Evolutionary conservation across 2,113 vertebrate species (phyloP).

Genomic region (Chaetodon trifascialis): DNA sequence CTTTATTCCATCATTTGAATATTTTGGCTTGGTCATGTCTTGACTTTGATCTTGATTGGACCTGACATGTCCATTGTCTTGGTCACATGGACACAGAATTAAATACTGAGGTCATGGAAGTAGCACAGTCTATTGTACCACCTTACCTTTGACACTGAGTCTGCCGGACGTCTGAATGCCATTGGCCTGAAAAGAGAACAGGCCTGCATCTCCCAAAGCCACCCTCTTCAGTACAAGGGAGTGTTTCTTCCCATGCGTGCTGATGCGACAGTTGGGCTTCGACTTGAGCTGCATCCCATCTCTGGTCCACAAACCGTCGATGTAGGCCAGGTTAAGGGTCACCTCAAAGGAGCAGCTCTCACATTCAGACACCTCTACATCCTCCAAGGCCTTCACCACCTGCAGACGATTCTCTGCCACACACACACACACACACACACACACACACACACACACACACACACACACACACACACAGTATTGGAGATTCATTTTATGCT

Average conservation of each 20-base stretch:
- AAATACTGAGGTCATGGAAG: not conserved
- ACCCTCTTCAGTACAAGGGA: slow-evolving; percentile 85
- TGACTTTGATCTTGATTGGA: not conserved
- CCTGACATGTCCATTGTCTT: not conserved
- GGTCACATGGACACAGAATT: not conserved
- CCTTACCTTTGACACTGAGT: slow-evolving; percentile 90
- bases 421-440: slow-evolving; percentile 1
- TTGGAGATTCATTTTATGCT: not conserved
- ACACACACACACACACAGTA: not conserved
- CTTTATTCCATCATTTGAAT: not conserved
- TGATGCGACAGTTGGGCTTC: slow-evolving; percentile 83
- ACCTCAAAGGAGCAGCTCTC: slow-evolving; percentile 88
- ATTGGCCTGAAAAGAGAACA: slow-evolving; percentile 89
- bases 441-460: not conserved
- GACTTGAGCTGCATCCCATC: slow-evolving; percentile 88
- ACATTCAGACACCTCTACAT: slow-evolving; percentile 85
- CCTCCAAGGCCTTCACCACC: slow-evolving; percentile 88
- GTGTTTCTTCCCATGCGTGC: slow-evolving; percentile 86
- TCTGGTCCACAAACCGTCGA: slow-evolving; percentile 90
- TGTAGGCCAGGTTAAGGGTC: slow-evolving; percentile 88
- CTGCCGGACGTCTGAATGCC: slow-evolving; percentile 86
- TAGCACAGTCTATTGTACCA: not conserved
- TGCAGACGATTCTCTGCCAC: slow-evolving; percentile 90
- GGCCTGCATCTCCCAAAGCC: slow-evolving; percentile 86
- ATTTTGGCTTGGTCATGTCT: not conserved